Conservation (phyloP, 2,797 vertebrate species). For the Ctenochaetus hawaiiensis region DNA sequence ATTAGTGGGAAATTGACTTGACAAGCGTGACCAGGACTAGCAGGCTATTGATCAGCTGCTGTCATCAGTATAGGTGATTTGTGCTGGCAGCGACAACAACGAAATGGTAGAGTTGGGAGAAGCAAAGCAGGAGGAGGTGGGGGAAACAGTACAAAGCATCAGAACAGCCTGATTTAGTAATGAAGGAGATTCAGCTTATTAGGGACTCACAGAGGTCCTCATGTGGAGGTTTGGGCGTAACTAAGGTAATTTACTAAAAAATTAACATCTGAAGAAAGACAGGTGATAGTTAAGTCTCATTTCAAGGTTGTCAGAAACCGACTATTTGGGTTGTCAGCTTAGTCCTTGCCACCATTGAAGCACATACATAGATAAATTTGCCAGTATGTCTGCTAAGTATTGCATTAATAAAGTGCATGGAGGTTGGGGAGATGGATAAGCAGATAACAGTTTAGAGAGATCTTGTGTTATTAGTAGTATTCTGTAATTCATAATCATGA, state of each 20-base stretch:
- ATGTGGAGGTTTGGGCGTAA: background rate
- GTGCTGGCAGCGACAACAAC: conserved; percentile 48
- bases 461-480: too few species aligned
- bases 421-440: too few species aligned
- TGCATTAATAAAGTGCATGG: too few species aligned
- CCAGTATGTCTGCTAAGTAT: too few species aligned
- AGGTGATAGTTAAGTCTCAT: background rate
- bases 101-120: background rate
- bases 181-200: background rate
- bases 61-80: conserved; percentile 72
- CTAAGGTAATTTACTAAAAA: too few species aligned
- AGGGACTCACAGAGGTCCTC: background rate
- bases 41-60: conserved; percentile 72
- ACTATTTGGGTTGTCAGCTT: too few species aligned
- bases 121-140: background rate
- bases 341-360: too few species aligned
- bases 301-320: too few species aligned
- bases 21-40: conserved; percentile 63
- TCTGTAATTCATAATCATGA: too few species aligned
- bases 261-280: too few species aligned
- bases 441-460: too few species aligned
- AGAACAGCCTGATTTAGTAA: background rate
- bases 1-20: conserved; percentile 74
- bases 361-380: too few species aligned
- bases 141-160: background rate